Conservation (phyloP, 2,113 vertebrate genomes). For the Pyxicephalus adspersus region DNA sequence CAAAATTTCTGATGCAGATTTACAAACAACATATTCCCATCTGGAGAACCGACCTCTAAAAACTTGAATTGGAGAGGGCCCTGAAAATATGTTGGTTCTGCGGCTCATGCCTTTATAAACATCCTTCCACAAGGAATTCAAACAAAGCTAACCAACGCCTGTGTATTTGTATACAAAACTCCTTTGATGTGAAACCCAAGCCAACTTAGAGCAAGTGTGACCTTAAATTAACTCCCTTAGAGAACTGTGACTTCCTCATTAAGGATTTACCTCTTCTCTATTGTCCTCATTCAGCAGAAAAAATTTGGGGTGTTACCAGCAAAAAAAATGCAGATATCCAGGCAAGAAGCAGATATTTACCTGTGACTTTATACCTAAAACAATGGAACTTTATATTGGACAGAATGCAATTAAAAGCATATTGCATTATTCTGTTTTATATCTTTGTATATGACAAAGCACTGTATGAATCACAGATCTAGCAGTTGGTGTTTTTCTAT, state of each 20-base stretch:
- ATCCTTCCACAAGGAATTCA: constrained; percentile 20
- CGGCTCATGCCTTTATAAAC: constrained; percentile 18
- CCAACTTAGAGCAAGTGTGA: background rate
- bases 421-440: constrained; percentile 9
- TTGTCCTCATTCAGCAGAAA: constrained; percentile 25
- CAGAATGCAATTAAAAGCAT: background rate
- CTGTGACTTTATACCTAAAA: background rate
- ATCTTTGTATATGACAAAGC: constrained; percentile 17
- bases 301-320: constrained; percentile 30
- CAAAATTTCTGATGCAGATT: no score
- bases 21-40: no score
- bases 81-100: constrained; percentile 20
- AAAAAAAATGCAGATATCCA: constrained; percentile 41
- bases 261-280: constrained; percentile 10
- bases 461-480: constrained; percentile 13
- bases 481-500: constrained; percentile 39
- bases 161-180: constrained; percentile 10
- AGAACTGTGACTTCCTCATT: constrained; percentile 51
- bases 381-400: constrained; percentile 2
- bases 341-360: constrained; percentile 16
- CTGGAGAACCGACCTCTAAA: no score
- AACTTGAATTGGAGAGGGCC: background rate
- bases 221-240: constrained; percentile 48
- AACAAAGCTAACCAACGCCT: background rate
- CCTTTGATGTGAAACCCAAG: constrained; percentile 21